Percentiles rank a stretch among this genome's conserved stretches.
Evolutionary conservation across 1,140 invertebrate species (phyloP).

Genomic region (Cydia strobilella): DNA sequence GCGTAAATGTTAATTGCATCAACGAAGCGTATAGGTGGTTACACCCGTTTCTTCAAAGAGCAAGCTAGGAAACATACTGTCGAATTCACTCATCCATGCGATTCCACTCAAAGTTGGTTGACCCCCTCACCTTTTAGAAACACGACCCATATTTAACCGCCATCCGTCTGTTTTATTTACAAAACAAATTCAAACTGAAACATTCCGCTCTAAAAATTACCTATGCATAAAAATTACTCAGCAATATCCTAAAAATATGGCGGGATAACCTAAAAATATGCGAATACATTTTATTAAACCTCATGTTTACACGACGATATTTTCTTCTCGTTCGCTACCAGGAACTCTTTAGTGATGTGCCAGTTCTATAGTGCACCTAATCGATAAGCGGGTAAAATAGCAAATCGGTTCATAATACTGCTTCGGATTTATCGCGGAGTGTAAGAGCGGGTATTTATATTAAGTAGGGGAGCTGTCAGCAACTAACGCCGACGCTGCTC

Average conservation of each 20-base stretch:
- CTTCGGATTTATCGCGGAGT: slow-evolving; percentile 67
- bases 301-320: slow-evolving; percentile 49
- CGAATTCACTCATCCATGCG: slow-evolving; percentile 19
- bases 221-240: slow-evolving; percentile 13
- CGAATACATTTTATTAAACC: slow-evolving; percentile 47
- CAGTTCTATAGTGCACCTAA: slow-evolving; percentile 58
- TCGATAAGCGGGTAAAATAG: slow-evolving; percentile 57
- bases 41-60: slow-evolving; percentile 20
- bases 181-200: slow-evolving; percentile 18
- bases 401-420: slow-evolving; percentile 49
- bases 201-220: slow-evolving; percentile 25
- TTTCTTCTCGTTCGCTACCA: slow-evolving; percentile 42
- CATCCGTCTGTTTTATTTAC: slow-evolving; percentile 29
- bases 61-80: background rate
- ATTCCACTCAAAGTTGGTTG: slow-evolving; percentile 17
- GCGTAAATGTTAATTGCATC: slow-evolving; percentile 12
- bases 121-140: slow-evolving; percentile 26
- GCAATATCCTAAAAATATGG: slow-evolving; percentile 27
- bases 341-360: slow-evolving; percentile 46
- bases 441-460: slow-evolving; percentile 75
- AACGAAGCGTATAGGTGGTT: slow-evolving; percentile 4
- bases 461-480: slow-evolving; percentile 77
- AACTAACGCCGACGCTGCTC: slow-evolving; percentile 66
- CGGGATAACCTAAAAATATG: slow-evolving; percentile 50
- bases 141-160: slow-evolving; percentile 15